Base-by-base conservation (phyloP, 2,113 vertebrate genomes). In the Tragulus kanchil region DNA sequence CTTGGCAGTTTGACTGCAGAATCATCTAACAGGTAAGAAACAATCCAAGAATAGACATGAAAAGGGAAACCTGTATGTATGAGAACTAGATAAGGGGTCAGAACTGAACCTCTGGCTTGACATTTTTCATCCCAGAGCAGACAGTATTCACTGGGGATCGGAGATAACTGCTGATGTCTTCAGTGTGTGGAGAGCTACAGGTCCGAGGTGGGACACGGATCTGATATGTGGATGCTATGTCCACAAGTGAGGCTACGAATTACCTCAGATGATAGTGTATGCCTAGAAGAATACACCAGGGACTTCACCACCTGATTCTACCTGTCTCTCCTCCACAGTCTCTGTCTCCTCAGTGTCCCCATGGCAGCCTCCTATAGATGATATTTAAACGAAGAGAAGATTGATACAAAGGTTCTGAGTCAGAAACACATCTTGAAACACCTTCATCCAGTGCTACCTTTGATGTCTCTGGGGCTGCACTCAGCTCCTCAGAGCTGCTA, bases 51-150 rank as follows among this genome's bases (percentile, higher is more conserved):
- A 91, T 1, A 88, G 56, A 91, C 31, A 54, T 48, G 50, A 54
- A 65, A 71, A 85, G 58, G 21, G 31, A 90, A 64, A 78, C 48
- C 71, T 6, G 31, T 0, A 16, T 4, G 12, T 58, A 14, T 62
- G 64, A 90, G 59, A 89, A 56, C 1, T 42, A 89, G 25, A 58
- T 26, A 61, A 42, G 21, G 42, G 11, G 62, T 75, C 58, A 65
- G 36, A 90, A 61, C 42, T 78, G 82, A 90, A 36, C 50, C 17
- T 71, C 31, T 21, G 13, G 42, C 61, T 86, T 87, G 25, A 83
- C 71, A 31, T 78, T 28, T 85, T 95, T 86, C 65, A 90, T 86
- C 77, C 31, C 25, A 89, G n/a, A n/a, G 56, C 36, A 31, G 48
- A 54, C 3, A 2, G 17, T 48, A 25, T 64, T 85, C n/a, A n/a